Evolutionary conservation across 2,113 vertebrate genomes (phyloP).

Genomic region (Tretioscincus oriximinensis): DNA sequence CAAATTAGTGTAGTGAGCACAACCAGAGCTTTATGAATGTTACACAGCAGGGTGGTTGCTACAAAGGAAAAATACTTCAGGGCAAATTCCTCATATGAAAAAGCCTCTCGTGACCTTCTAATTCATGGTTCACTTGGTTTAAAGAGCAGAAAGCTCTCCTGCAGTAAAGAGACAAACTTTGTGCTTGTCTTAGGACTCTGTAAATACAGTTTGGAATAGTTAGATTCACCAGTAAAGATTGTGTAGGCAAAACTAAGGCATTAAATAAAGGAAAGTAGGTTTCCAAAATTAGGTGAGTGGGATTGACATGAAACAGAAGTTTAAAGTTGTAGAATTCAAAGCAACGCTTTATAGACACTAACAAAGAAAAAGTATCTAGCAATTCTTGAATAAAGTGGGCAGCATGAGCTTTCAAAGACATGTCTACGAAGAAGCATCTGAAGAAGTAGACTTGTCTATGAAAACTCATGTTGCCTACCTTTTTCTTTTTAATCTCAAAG

Average conservation of each 20-base stretch:
- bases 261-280: constrained; percentile 6
- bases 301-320: too few relatives aligned
- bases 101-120: constrained; percentile 17
- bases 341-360: too few relatives aligned
- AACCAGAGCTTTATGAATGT: constrained; percentile 1
- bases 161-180: background rate
- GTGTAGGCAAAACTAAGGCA: background rate
- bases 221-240: constrained; percentile 34
- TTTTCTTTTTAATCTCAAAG: too few relatives aligned
- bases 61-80: constrained; percentile 15
- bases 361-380: too few relatives aligned
- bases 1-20: background rate
- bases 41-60: background rate
- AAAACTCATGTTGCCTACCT: too few relatives aligned
- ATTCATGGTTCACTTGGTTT: constrained; percentile 46
- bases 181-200: background rate
- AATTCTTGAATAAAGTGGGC: too few relatives aligned
- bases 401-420: too few relatives aligned
- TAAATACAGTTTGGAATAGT: constrained; percentile 15
- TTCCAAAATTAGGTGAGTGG: background rate
- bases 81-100: constrained; percentile 18
- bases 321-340: too few relatives aligned
- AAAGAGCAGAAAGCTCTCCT: constrained; percentile 4
- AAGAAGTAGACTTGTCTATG: too few relatives aligned
- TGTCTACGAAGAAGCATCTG: too few relatives aligned